Percentiles rank a stretch among this genome's conserved stretches.
Conservation (phyloP, 2,888 invertebrate species). For the Netelia melanura region DNA sequence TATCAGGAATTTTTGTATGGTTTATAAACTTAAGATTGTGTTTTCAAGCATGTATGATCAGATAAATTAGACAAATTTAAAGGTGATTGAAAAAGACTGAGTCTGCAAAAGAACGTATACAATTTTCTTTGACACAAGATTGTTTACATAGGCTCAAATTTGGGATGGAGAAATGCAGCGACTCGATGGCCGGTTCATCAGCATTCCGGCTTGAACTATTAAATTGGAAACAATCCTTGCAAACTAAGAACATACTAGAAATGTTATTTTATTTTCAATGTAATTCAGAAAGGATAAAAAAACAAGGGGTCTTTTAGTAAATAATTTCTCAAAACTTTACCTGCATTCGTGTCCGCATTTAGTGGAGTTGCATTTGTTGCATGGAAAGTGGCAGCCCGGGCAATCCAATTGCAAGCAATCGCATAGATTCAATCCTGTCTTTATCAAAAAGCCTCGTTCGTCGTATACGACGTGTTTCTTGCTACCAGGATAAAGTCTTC, state of each 20-base stretch:
- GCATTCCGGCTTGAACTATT: neutral
- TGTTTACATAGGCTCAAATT: no score
- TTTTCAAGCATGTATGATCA: neutral
- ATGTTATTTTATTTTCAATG: neutral
- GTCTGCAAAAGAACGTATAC: no score
- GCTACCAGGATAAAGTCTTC: slow-evolving; percentile 87
- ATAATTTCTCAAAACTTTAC: slow-evolving; percentile 80
- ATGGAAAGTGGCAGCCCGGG: slow-evolving; percentile 94
- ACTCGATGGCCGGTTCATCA: no score
- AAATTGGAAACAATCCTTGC: neutral
- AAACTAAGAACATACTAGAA: neutral
- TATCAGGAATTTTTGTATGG: slow-evolving; percentile 24
- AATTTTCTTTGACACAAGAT: no score
- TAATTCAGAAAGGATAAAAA: slow-evolving; percentile 36
- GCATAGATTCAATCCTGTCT: slow-evolving; percentile 90
- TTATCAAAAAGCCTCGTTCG: slow-evolving; percentile 88
- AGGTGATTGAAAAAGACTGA: no score
- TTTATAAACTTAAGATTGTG: neutral
- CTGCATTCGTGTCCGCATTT: slow-evolving; percentile 94
- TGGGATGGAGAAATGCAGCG: no score
- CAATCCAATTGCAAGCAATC: slow-evolving; percentile 93
- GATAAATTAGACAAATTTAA: no score
- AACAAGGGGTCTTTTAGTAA: slow-evolving; percentile 8
- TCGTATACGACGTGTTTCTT: slow-evolving; percentile 89
- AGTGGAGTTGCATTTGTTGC: slow-evolving; percentile 89